phyloP scores from a whole-genome alignment of 64 coral and sea anemone species.

The Actinia equina region DNA sequence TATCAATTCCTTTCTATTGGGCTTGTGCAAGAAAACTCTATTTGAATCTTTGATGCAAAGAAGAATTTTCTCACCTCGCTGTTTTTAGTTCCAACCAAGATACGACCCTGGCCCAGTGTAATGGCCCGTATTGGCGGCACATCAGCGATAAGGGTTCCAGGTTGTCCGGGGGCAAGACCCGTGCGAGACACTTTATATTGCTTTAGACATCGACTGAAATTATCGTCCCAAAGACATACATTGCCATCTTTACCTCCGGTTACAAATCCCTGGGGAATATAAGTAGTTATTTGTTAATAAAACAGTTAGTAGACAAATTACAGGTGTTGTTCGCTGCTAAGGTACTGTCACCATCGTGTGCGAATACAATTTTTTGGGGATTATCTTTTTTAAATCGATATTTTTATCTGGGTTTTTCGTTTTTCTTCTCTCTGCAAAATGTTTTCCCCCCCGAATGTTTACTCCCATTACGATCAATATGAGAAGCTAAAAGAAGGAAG shows the following conservation, averaged over 20 bases:
- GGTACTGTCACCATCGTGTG: too few relatives aligned
- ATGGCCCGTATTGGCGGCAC: conserved; percentile 83
- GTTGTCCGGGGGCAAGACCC: conserved; percentile 59
- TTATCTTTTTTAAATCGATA: too few relatives aligned
- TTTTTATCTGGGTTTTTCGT: too few relatives aligned
- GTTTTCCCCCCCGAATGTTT: too few relatives aligned
- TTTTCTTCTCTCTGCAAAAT: too few relatives aligned
- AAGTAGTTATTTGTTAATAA: neutral
- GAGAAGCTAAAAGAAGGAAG: neutral
- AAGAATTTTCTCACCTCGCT: conserved; percentile 65
- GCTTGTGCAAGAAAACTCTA: too few relatives aligned
- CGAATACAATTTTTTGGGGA: too few relatives aligned
- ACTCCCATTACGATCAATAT: neutral
- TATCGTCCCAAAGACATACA: conserved; percentile 85
- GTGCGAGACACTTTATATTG: conserved; percentile 86
- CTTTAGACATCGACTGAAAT: conserved; percentile 88
- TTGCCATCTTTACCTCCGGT: conserved; percentile 97
- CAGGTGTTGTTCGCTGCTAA: too few relatives aligned
- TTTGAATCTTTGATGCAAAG: too few relatives aligned
- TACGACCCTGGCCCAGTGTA: conserved; percentile 89
- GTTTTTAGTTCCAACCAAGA: conserved; percentile 93
- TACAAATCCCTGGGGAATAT: conserved; percentile 60
- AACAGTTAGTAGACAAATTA: neutral
- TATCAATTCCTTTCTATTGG: too few relatives aligned
- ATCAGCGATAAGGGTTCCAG: conserved; percentile 69